These are phyloP conservation scores for Eutrigla gurnardus DNA, from an alignment of 2,797 vertebrate species.

Conservation along the genomic window DNA sequence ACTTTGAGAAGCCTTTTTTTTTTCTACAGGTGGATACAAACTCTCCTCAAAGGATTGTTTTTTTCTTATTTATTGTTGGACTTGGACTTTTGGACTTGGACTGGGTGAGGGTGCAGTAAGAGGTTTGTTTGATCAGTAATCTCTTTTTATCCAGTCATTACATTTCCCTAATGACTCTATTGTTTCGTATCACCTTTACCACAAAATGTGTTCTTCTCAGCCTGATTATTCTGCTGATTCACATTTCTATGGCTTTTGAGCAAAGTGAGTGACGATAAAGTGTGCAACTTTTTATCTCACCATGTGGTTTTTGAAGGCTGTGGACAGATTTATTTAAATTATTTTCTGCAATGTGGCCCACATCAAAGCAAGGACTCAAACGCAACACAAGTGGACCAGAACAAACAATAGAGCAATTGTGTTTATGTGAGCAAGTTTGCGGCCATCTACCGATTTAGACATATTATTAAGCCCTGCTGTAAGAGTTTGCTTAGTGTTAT, in stretches of 20 bases:
- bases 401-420: neutral
- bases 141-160: conserved; percentile 45
- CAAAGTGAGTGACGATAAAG: conserved; percentile 16
- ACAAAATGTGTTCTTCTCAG: neutral
- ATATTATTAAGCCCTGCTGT: neutral
- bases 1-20: conserved; percentile 21
- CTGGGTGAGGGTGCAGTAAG: conserved; percentile 59
- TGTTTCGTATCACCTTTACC: conserved; percentile 51
- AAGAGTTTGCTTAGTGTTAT: neutral
- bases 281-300: conserved; percentile 28
- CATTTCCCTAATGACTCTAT: conserved; percentile 33
- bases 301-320: conserved; percentile 18
- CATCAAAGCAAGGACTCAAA: conserved; percentile 18
- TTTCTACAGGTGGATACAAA: conserved; percentile 68
- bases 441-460: neutral
- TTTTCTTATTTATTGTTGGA: conserved; percentile 59
- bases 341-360: conserved; percentile 13
- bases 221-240: neutral
- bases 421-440: neutral
- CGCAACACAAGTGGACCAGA: conserved; percentile 28
- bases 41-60: conserved; percentile 46
- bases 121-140: conserved; percentile 83
- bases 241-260: neutral
- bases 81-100: conserved; percentile 77
- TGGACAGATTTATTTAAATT: neutral